A percentile compares a stretch with the other conserved stretches of the same genome.
These are phyloP conservation scores for Ammospiza caudacuta DNA, from an alignment of 2,113 vertebrate genomes.

Conservation along the genomic window DNA sequence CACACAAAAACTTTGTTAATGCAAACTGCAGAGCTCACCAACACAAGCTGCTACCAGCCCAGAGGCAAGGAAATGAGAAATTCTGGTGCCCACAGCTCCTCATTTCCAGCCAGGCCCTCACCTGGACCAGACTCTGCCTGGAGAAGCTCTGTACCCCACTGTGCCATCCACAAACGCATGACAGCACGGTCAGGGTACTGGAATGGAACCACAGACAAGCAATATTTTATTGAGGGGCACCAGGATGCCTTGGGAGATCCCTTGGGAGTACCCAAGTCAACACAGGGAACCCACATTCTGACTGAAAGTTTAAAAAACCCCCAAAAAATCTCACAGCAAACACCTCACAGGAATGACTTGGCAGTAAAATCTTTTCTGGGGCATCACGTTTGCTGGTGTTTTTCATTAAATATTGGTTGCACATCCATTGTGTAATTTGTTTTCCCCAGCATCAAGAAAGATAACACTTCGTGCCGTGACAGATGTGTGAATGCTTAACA, in stretches of 20 bases:
- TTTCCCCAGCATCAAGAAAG: background rate
- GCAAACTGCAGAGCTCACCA: background rate
- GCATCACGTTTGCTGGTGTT: background rate
- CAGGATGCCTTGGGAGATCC: background rate
- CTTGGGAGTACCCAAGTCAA: background rate
- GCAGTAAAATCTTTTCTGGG: background rate
- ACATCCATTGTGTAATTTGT: background rate
- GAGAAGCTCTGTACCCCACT: background rate
- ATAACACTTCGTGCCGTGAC: background rate
- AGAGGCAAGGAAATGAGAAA: background rate
- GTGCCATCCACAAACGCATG: background rate
- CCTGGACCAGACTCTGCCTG: background rate
- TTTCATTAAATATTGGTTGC: background rate
- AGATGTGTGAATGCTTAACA: slow-evolving; percentile 19
- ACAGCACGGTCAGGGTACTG: background rate
- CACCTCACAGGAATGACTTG: background rate
- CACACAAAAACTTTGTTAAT: background rate
- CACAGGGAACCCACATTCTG: background rate
- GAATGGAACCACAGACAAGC: background rate
- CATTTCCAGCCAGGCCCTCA: background rate
- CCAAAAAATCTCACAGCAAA: background rate
- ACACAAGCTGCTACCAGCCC: background rate
- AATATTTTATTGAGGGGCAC: background rate
- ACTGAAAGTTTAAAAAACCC: background rate
- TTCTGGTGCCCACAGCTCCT: background rate